A percentile compares a stretch with the other conserved stretches of the same genome.
These are phyloP conservation scores for Malurus melanocephalus DNA, from an alignment of 2,113 vertebrate genomes.

Conservation along the genomic window DNA sequence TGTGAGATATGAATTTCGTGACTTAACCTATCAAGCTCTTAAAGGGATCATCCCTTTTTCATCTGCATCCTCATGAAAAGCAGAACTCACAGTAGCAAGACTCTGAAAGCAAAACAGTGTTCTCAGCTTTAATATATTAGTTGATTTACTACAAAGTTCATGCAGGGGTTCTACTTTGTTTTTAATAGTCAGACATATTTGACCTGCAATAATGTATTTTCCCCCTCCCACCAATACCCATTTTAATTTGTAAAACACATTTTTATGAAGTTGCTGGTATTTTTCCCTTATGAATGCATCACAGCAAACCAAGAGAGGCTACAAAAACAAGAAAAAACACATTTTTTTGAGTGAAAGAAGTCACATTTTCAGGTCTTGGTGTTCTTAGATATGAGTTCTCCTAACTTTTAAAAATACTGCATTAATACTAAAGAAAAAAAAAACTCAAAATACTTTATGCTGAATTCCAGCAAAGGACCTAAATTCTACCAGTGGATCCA, in stretches of 20 bases:
- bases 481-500: neutral
- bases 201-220: neutral
- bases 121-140: neutral
- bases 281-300: neutral
- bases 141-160: neutral
- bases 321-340: neutral
- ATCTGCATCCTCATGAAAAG: neutral
- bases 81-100: neutral
- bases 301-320: neutral
- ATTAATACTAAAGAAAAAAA: neutral
- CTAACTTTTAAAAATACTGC: neutral
- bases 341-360: neutral
- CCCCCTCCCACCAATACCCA: neutral
- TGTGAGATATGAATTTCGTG: slow-evolving; percentile 39
- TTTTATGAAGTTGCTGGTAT: neutral
- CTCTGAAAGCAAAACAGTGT: neutral
- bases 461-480: neutral
- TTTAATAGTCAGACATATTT: neutral
- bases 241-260: neutral
- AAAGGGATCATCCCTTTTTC: slow-evolving; percentile 39
- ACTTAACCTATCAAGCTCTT: slow-evolving; percentile 38
- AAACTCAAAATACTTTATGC: neutral
- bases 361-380: neutral
- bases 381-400: neutral
- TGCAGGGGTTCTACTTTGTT: neutral